Conservation (phyloP, 2,113 vertebrate genomes). For the Myotis lucifugus region DNA sequence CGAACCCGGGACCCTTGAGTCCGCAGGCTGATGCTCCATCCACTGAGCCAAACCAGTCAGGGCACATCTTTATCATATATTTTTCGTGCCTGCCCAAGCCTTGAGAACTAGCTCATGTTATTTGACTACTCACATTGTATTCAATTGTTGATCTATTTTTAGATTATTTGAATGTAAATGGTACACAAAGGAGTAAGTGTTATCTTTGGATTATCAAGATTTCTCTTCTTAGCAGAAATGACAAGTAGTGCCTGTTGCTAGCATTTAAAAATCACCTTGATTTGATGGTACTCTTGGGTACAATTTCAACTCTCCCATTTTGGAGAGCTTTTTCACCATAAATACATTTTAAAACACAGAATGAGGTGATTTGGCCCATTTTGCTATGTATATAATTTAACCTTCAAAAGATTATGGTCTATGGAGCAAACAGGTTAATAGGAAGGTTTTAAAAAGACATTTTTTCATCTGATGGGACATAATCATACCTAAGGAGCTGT, state of each 20-base stretch:
- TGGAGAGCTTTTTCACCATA: conserved; percentile 71
- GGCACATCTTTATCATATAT: background rate
- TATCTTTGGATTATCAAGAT: conserved; percentile 54
- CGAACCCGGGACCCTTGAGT: too few relatives aligned
- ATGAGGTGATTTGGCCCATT: conserved; percentile 77
- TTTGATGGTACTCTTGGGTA: conserved; percentile 67
- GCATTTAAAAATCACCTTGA: conserved; percentile 76
- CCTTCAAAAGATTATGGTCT: conserved; percentile 78
- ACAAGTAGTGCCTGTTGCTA: conserved; percentile 59
- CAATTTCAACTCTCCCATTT: conserved; percentile 64
- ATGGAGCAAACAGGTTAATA: conserved; percentile 81
- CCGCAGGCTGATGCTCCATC: too few relatives aligned
- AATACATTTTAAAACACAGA: conserved; percentile 75
- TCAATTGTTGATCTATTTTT: conserved; percentile 35
- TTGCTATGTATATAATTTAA: conserved; percentile 80
- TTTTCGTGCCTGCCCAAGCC: background rate
- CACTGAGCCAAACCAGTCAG: too few relatives aligned
- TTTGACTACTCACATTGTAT: background rate
- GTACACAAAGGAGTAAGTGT: background rate
- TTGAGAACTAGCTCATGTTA: background rate
- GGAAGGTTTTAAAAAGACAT: conserved; percentile 79
- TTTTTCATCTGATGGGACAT: conserved; percentile 80
- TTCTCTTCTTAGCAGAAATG: conserved; percentile 41
- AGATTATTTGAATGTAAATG: conserved; percentile 32
- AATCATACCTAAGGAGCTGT: conserved; percentile 78